phyloP scores from a whole-genome alignment of 2,888 invertebrate genomes.

The Cistogaster globosa region DNA sequence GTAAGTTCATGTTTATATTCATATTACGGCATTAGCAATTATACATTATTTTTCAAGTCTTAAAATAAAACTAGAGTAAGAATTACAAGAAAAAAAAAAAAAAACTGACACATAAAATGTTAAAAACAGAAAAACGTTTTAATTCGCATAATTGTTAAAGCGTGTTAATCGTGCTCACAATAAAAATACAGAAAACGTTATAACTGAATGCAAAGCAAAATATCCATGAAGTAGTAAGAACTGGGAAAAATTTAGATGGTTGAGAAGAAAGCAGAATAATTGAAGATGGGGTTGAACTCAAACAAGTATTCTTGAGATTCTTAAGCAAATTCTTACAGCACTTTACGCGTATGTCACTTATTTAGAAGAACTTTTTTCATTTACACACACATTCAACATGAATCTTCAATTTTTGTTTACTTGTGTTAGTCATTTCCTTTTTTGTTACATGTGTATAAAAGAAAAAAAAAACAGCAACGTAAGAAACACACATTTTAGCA shows the following conservation, averaged over 20 bases:
- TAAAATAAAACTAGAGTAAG: background rate
- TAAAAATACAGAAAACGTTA: background rate
- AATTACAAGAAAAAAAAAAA: no score
- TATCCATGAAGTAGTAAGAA: background rate
- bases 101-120: slow-evolving; percentile 12
- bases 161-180: slow-evolving; percentile 56
- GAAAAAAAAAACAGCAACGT: background rate
- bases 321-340: slow-evolving; percentile 11
- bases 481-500: slow-evolving; percentile 6
- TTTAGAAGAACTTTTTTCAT: slow-evolving; percentile 42
- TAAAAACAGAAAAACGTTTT: slow-evolving; percentile 38
- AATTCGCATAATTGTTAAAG: slow-evolving; percentile 54
- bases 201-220: slow-evolving; percentile 9
- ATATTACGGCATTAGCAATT: background rate
- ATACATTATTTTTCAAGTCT: background rate
- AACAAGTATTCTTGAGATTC: slow-evolving; percentile 56
- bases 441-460: background rate
- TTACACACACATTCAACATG: slow-evolving; percentile 42
- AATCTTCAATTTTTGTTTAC: slow-evolving; percentile 38
- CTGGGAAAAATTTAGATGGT: no score
- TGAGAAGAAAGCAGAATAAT: background rate
- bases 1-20: no score
- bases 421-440: slow-evolving; percentile 21
- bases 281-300: background rate
- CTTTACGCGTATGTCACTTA: slow-evolving; percentile 59